Percentiles rank a stretch among this genome's conserved stretches.
phyloP scores from a whole-genome alignment of 2,797 vertebrate genomes.

The Babyrousa celebensis region DNA sequence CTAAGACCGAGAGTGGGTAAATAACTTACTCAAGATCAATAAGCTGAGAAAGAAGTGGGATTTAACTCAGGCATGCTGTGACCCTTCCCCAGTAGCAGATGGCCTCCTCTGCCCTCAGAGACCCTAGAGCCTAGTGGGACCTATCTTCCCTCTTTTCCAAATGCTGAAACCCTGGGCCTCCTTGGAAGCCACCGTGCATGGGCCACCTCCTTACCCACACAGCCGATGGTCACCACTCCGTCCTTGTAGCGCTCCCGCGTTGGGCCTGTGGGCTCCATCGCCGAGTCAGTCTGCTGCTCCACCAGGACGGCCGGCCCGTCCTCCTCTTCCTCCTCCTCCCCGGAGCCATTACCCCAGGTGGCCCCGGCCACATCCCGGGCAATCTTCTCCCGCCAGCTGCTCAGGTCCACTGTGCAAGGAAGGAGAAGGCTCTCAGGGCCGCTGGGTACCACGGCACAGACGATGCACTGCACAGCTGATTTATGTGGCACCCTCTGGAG shows the following conservation, averaged over 20 bases:
- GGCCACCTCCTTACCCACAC: conserved; percentile 92
- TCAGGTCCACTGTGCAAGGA: conserved; percentile 93
- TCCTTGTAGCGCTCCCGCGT: conserved; percentile 95
- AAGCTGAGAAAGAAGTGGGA: neutral
- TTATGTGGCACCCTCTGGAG: neutral
- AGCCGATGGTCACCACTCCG: conserved; percentile 96
- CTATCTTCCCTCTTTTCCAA: neutral
- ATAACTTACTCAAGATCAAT: neutral
- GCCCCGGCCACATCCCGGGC: conserved; percentile 93
- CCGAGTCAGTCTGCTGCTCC: conserved; percentile 95
- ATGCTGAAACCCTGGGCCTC: neutral
- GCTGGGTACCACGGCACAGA: neutral
- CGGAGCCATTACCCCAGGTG: conserved; percentile 81
- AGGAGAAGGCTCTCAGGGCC: neutral
- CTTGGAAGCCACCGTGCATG: rapidly evolving
- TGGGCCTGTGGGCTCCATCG: conserved; percentile 93
- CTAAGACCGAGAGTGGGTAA: neutral
- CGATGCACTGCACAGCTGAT: neutral
- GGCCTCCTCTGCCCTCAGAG: neutral
- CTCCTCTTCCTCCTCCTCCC: conserved; percentile 90
- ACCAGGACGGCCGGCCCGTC: conserved; percentile 92
- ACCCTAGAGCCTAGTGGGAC: neutral
- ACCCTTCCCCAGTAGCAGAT: neutral
- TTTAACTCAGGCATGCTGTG: neutral
- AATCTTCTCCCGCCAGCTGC: conserved; percentile 97